Conservation (phyloP, 2,797 vertebrate species). For the Phylloscopus collybita region DNA sequence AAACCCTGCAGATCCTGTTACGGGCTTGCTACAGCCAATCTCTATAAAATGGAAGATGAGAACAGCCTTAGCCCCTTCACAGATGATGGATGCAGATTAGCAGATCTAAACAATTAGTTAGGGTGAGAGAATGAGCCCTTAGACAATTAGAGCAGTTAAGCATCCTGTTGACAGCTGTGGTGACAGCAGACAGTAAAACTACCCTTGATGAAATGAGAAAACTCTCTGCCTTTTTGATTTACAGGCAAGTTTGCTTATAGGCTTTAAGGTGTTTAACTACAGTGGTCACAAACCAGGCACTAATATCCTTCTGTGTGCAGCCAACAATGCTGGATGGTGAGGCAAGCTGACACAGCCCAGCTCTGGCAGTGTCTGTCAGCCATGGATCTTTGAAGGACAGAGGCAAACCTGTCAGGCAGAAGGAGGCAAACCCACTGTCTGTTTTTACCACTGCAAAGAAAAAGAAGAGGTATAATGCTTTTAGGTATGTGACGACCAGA, state of each 20-base stretch:
- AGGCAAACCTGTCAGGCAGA: not conserved
- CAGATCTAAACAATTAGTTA: constrained; percentile 80
- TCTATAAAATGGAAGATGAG: constrained; percentile 70
- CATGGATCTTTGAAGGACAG: not conserved
- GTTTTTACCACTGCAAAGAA: not conserved
- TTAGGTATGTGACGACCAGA: constrained; percentile 18
- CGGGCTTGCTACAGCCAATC: constrained; percentile 1
- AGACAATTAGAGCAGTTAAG: constrained; percentile 75
- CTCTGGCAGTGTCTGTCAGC: not conserved
- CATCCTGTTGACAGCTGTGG: constrained; percentile 78
- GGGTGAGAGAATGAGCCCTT: constrained; percentile 71
- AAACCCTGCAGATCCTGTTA: constrained; percentile 40
- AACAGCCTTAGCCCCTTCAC: constrained; percentile 43
- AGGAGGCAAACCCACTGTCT: not conserved
- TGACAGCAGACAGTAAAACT: constrained; percentile 78
- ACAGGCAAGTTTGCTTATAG: constrained; percentile 50
- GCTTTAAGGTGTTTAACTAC: constrained; percentile 66
- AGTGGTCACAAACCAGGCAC: constrained; percentile 14
- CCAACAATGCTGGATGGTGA: not conserved
- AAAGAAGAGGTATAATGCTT: not conserved
- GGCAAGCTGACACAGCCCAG: not conserved
- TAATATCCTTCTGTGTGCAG: not conserved
- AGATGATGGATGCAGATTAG: constrained; percentile 76
- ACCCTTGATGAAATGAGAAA: constrained; percentile 68
- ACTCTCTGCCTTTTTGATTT: constrained; percentile 71